A percentile compares a stretch with the other conserved stretches of the same genome.
Conservation (phyloP, 2,797 vertebrate species). For the Emydoidea blandingii region DNA sequence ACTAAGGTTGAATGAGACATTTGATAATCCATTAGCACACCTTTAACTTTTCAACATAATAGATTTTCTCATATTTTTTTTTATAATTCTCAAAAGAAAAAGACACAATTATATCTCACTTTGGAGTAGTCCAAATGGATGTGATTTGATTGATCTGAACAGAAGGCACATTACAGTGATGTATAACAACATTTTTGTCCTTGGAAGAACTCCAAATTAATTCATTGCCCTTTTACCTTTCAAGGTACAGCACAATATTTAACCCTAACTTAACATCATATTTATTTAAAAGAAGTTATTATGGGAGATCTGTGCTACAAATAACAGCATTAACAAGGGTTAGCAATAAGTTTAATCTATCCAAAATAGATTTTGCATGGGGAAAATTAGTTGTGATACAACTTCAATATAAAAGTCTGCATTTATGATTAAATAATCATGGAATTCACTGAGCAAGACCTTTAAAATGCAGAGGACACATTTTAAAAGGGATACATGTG, state of each 20-base stretch:
- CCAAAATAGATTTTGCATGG: not conserved
- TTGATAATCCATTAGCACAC: constrained; percentile 74
- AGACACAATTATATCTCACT: not conserved
- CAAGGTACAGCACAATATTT: not conserved
- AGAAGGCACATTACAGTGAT: not conserved
- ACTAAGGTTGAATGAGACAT: constrained; percentile 55
- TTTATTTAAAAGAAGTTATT: not conserved
- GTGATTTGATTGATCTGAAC: constrained; percentile 2
- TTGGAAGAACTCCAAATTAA: not conserved
- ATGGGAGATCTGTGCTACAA: not conserved
- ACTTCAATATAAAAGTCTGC: not conserved
- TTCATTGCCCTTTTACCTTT: not conserved
- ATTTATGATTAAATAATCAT: not conserved
- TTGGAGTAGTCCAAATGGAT: not conserved
- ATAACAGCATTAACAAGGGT: not conserved
- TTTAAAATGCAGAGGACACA: not conserved
- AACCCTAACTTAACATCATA: not conserved
- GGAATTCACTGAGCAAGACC: not conserved
- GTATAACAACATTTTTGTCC: constrained; percentile 23
- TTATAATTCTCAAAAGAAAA: constrained; percentile 37
- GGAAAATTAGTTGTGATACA: not conserved
- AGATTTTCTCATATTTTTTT: constrained; percentile 40
- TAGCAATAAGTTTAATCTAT: not conserved
- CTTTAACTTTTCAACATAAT: constrained; percentile 45
- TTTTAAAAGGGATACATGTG: not conserved